Base-by-base conservation (phyloP, 2,888 invertebrate genomes). In the Spodoptera exigua region DNA sequence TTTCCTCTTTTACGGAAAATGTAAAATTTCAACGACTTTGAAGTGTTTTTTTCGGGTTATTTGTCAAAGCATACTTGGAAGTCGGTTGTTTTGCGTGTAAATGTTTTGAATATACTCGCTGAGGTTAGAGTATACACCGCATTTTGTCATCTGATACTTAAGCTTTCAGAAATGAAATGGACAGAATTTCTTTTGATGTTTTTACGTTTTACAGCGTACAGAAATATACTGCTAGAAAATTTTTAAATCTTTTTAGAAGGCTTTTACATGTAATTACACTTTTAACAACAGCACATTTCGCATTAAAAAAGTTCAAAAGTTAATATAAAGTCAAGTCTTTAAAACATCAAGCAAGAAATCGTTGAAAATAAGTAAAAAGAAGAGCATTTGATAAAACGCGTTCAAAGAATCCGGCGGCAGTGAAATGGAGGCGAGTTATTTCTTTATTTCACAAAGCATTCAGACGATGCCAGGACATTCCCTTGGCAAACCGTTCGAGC, bases 1-100 rank as follows among this genome's bases (percentile, higher is more conserved):
- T 67, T 53, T 55, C 17, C 39, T 5, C 36, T 55, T 55, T 67
- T 49, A 18, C 46, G 49, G 35, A 49, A 36, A 66, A 56, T 17
- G 46, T 32, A 21, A 58, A 66, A 54, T 64, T 48, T 14, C 48
- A 43, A 44, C 16, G 52, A 66, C 57, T 74, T 70, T 55, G 53
- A 63, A 56, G 65, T 41, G 45, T 41, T 63, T 65, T 61, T 61
- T 47, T 63, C 32, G 35, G 13, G 61, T 61, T 68, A 68, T 67
- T 71, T 55, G 46, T 59, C 70, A 77, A 77, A 77, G 77, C 77
- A 76, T 76, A 68, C 77, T 74, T 59, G 58, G 55, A 45, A 69
- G 44, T 69, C 16, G 12, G 44, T 27, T 59, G 61, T 70, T 69
- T 72, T 49, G 65, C 56, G 58, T 59, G 63, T 58, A 73, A 76